Conservation (phyloP, 2,113 vertebrate species). For the Archocentrus centrarchus region DNA sequence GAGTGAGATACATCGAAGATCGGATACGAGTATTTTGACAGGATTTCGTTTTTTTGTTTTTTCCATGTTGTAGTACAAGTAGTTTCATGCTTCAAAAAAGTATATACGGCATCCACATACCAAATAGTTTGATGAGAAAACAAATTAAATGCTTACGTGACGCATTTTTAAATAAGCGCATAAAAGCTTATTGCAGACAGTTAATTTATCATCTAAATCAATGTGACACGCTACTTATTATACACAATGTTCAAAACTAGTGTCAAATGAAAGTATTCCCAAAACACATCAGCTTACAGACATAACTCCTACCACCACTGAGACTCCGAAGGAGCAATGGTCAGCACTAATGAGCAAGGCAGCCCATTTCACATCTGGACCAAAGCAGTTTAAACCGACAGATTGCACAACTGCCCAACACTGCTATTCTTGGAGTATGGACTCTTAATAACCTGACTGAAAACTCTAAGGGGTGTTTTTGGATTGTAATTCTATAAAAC, state of each 20-base stretch:
- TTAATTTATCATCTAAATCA: conserved; percentile 1
- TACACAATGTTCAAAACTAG: background rate
- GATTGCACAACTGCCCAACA: background rate
- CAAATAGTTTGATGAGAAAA: background rate
- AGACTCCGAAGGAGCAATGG: background rate
- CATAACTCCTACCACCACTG: conserved; percentile 2
- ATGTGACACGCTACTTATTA: background rate
- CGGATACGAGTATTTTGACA: too few relatives aligned
- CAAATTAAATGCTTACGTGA: background rate
- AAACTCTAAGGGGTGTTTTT: background rate
- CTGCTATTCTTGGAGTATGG: background rate
- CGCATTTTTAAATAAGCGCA: background rate
- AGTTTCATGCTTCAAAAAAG: conserved; percentile 1
- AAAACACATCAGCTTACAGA: background rate
- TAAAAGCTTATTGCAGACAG: too few relatives aligned
- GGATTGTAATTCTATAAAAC: background rate
- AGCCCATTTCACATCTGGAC: conserved; percentile 9
- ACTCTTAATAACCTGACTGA: background rate
- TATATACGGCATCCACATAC: background rate
- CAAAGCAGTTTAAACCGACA: background rate
- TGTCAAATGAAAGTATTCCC: background rate
- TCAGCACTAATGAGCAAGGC: conserved; percentile 4
- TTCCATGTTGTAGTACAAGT: too few relatives aligned
- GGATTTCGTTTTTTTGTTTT: too few relatives aligned
- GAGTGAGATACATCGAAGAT: background rate